Evolutionary conservation across 2,113 vertebrate species (phyloP).

Genomic region (Scortum barcoo): DNA sequence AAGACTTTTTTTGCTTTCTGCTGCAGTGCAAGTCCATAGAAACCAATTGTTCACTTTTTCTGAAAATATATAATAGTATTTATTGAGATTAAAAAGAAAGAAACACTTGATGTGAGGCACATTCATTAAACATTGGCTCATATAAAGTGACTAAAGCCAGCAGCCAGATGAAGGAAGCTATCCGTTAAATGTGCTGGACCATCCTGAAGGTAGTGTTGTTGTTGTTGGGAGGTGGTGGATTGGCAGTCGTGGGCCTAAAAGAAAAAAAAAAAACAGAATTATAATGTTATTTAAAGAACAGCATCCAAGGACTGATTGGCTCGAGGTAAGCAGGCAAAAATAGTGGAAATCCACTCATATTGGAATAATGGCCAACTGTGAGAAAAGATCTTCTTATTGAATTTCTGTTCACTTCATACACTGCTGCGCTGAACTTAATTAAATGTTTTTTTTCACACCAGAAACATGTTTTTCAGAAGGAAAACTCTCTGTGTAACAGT

Average conservation of each 20-base stretch:
- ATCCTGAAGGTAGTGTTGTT: not conserved
- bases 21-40: not conserved
- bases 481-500: not conserved
- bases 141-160: not conserved
- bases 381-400: not conserved
- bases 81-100: not conserved
- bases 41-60: not conserved
- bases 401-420: not conserved
- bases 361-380: not conserved
- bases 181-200: not conserved
- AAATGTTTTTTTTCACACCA: not conserved
- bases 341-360: not conserved
- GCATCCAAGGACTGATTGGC: not conserved
- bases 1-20: not conserved
- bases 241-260: not conserved
- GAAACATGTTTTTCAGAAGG: not conserved
- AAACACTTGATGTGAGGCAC: not conserved
- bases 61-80: not conserved
- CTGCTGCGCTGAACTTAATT: not conserved
- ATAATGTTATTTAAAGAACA: not conserved
- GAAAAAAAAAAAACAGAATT: not conserved
- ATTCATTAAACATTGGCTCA: not conserved
- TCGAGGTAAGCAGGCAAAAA: not conserved
- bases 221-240: not conserved
- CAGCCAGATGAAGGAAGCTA: not conserved